A percentile compares a stretch with the other conserved stretches of the same genome.
phyloP scores from a whole-genome alignment of 2,888 invertebrate genomes.

The Mayetiola destructor region DNA sequence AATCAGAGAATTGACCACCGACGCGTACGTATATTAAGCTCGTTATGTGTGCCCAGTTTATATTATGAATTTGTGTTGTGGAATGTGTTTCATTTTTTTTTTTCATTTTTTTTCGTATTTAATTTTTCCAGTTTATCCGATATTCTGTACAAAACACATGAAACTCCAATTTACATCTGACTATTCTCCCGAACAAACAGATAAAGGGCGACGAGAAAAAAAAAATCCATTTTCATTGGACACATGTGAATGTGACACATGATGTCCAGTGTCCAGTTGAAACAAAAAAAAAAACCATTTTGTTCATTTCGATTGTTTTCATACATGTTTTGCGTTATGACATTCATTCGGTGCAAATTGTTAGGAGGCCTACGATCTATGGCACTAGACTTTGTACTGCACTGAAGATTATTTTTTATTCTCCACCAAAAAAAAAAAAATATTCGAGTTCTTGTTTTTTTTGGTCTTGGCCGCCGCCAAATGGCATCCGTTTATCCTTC shows the following conservation, averaged over 20 bases:
- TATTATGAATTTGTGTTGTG: background rate
- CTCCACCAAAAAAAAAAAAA: too few species aligned
- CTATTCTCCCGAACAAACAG: too few species aligned
- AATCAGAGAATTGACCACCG: conserved; percentile 9
- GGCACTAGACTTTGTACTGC: background rate
- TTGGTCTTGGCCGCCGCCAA: background rate
- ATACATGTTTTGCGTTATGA: conserved; percentile 12
- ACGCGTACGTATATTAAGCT: conserved; percentile 5
- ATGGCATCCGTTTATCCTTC: background rate
- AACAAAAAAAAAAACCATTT: background rate
- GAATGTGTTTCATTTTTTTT: background rate
- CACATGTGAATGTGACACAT: background rate
- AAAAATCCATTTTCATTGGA: background rate
- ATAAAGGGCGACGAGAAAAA: background rate
- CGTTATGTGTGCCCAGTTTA: background rate
- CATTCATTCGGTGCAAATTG: background rate
- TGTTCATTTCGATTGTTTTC: too few species aligned
- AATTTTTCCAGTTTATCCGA: too few species aligned
- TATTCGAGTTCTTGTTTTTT: background rate
- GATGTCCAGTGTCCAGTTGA: too few species aligned
- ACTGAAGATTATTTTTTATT: background rate
- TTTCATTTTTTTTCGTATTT: background rate
- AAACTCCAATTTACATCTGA: conserved; percentile 12
- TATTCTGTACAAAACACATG: background rate
- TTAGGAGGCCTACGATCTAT: conserved; percentile 5